Conservation (phyloP, 1,140 invertebrate species). For the Drosophila lacteicornis region DNA sequence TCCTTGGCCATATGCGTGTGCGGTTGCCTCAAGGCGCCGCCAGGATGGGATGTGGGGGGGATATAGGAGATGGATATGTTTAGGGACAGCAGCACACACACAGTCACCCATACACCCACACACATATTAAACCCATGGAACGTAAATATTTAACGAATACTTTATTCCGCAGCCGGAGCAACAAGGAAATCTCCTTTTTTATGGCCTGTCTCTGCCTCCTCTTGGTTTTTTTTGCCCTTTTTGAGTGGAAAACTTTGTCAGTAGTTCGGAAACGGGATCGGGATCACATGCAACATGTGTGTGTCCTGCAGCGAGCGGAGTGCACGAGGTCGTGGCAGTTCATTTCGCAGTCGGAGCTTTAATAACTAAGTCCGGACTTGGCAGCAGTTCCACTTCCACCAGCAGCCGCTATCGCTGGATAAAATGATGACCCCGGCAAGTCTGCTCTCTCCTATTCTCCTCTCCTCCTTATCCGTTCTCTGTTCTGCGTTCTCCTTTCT, state of each 20-base stretch:
- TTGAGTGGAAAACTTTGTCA: constrained; percentile 62
- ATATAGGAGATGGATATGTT: constrained; percentile 5
- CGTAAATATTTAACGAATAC: constrained; percentile 80
- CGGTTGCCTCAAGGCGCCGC: constrained; percentile 45
- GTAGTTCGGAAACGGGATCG: background rate
- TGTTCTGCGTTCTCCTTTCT: background rate
- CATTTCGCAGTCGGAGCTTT: constrained; percentile 19
- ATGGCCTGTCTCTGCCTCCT: constrained; percentile 33
- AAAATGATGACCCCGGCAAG: constrained; percentile 33
- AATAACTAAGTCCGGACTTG: constrained; percentile 36
- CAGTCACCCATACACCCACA: background rate
- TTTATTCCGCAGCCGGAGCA: constrained; percentile 59
- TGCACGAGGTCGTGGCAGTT: constrained; percentile 5
- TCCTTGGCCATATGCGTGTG: constrained; percentile 33
- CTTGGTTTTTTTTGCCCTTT: constrained; percentile 4
- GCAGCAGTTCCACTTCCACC: constrained; percentile 10
- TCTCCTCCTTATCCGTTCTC: background rate
- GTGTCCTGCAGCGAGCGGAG: constrained; percentile 12
- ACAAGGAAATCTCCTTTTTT: constrained; percentile 54
- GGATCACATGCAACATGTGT: constrained; percentile 69
- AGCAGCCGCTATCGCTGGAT: background rate
- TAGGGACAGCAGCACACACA: constrained; percentile 2
- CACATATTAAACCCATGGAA: constrained; percentile 73
- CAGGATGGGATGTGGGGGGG: background rate
- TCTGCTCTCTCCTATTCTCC: background rate